A percentile compares a stretch with the other conserved stretches of the same genome.
phyloP scores from a whole-genome alignment of 2,113 vertebrate species.

The Poecilia latipinna region DNA sequence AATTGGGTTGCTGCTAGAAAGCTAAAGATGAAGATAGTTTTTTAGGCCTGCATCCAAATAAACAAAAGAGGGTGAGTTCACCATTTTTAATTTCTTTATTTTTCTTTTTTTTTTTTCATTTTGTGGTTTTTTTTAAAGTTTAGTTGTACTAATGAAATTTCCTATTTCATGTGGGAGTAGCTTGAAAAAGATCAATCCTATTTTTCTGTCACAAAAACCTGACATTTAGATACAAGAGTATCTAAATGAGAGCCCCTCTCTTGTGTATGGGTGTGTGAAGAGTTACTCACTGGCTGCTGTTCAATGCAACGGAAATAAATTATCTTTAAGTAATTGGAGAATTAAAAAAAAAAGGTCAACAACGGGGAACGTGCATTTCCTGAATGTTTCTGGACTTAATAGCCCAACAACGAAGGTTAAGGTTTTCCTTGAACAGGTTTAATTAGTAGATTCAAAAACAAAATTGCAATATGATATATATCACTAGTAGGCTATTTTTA shows the following conservation, averaged over 20 bases:
- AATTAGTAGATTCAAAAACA: not conserved
- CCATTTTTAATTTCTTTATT: too few species aligned
- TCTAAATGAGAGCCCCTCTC: not conserved
- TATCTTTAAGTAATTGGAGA: not conserved
- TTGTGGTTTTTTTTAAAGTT: too few species aligned
- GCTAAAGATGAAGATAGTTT: too few species aligned
- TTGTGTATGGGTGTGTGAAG: not conserved
- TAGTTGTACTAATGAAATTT: too few species aligned
- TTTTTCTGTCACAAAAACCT: not conserved
- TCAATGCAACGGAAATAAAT: not conserved
- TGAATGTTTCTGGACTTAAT: not conserved
- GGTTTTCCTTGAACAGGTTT: not conserved
- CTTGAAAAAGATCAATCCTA: too few species aligned
- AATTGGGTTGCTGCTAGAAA: too few species aligned
- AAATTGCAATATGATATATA: not conserved
- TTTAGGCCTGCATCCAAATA: too few species aligned
- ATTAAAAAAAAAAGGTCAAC: not conserved
- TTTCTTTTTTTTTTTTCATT: too few species aligned
- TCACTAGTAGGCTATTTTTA: not conserved
- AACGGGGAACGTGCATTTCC: not conserved
- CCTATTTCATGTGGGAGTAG: too few species aligned
- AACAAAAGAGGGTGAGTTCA: too few species aligned
- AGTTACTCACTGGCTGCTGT: not conserved
- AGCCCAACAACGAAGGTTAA: not conserved
- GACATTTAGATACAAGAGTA: not conserved